Percentiles rank a stretch among this genome's conserved stretches.
phyloP scores from a whole-genome alignment of 2,113 vertebrate species.

The Epinephelus fuscoguttatus region DNA sequence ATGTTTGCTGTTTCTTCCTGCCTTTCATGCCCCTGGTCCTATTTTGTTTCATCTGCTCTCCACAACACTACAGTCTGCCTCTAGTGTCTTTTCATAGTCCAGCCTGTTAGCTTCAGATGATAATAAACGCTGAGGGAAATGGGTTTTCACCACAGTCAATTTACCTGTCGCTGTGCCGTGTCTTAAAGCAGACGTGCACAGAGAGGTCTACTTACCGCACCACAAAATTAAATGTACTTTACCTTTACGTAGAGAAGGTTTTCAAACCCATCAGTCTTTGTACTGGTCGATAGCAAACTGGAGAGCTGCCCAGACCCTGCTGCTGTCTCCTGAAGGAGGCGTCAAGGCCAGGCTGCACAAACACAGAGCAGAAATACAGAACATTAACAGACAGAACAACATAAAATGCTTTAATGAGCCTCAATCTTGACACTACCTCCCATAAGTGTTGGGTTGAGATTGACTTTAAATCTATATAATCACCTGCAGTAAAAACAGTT shows the following conservation, averaged over 20 bases:
- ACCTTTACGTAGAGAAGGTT: not conserved
- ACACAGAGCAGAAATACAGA: not conserved
- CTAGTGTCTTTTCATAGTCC: not conserved
- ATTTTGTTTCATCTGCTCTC: not conserved
- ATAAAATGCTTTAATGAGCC: not conserved
- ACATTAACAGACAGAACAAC: not conserved
- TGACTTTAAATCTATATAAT: not conserved
- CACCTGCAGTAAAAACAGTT: no score
- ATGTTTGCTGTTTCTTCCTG: not conserved
- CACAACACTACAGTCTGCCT: not conserved
- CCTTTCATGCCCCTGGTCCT: not conserved
- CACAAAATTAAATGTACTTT: constrained; percentile 37
- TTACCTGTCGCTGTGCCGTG: not conserved
- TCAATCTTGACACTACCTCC: not conserved
- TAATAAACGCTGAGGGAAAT: not conserved
- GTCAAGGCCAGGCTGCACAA: not conserved
- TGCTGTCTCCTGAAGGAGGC: not conserved
- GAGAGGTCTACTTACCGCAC: not conserved
- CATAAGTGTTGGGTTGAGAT: not conserved
- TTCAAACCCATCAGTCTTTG: not conserved
- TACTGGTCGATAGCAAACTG: not conserved
- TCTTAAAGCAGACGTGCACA: constrained; percentile 5
- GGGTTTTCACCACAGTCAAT: constrained; percentile 15
- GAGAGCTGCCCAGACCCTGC: not conserved
- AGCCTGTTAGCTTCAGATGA: not conserved